Conservation (phyloP, 2,888 invertebrate species). For the Melinaea marsaeus region DNA sequence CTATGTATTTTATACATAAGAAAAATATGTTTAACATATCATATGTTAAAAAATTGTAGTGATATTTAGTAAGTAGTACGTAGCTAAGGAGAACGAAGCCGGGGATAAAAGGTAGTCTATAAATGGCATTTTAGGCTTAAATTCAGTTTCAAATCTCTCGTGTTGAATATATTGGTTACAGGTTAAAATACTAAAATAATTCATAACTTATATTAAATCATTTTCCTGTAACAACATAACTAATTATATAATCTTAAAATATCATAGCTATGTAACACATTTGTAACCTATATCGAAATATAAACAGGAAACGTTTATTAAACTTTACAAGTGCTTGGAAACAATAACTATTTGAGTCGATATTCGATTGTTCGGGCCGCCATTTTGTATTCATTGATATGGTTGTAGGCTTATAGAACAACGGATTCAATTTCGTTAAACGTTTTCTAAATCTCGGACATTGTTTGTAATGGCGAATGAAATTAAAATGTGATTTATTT, state of each 20-base stretch:
- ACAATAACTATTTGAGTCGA: slow-evolving; percentile 42
- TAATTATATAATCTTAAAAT: slow-evolving; percentile 21
- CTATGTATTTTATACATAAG: too few species aligned
- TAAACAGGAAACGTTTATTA: slow-evolving; percentile 41
- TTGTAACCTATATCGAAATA: slow-evolving; percentile 24
- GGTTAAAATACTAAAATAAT: background rate
- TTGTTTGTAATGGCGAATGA: background rate
- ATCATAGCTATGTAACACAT: slow-evolving; percentile 16
- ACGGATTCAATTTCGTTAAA: slow-evolving; percentile 23
- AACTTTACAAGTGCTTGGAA: slow-evolving; percentile 37
- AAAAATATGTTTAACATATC: too few species aligned
- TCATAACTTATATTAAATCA: too few species aligned
- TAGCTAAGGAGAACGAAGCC: too few species aligned
- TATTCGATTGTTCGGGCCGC: slow-evolving; percentile 41
- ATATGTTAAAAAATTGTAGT: too few species aligned
- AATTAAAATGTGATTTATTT: background rate
- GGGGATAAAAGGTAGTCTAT: too few species aligned
- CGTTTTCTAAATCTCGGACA: too few species aligned
- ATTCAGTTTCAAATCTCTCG: too few species aligned
- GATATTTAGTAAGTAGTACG: too few species aligned
- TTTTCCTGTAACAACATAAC: background rate
- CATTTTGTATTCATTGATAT: slow-evolving; percentile 42
- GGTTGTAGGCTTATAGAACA: slow-evolving; percentile 29
- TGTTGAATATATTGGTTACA: too few species aligned
- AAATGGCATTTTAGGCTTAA: too few species aligned